A percentile compares a stretch with the other conserved stretches of the same genome.
phyloP scores from a whole-genome alignment of 2,888 invertebrate species.

The Halictus ligatus region DNA sequence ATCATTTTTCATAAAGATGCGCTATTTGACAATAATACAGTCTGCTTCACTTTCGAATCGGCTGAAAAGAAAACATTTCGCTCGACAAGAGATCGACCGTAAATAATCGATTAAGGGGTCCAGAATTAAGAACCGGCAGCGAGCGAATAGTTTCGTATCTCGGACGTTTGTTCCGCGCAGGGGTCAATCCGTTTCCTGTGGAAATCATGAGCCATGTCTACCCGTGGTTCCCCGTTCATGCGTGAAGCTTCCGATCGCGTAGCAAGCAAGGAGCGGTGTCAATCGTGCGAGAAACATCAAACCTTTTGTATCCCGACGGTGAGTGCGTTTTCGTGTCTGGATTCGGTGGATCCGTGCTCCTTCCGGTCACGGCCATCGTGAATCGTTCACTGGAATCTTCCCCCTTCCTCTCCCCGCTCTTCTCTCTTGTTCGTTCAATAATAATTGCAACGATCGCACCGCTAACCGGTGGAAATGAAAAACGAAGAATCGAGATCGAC shows the following conservation, averaged over 20 bases:
- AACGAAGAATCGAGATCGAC: background rate
- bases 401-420: background rate
- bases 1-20: too few species aligned
- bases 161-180: conserved; percentile 37
- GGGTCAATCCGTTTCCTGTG: conserved; percentile 68
- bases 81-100: background rate
- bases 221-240: conserved; percentile 69
- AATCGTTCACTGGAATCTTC: conserved; percentile 7
- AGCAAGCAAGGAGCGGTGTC: conserved; percentile 65
- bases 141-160: conserved; percentile 22
- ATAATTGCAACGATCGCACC: background rate
- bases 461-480: background rate
- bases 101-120: conserved; percentile 33
- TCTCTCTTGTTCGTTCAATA: background rate
- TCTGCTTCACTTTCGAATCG: background rate
- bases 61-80: background rate
- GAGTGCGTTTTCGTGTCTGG: conserved; percentile 65
- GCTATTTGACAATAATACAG: too few species aligned
- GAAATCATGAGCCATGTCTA: conserved; percentile 71
- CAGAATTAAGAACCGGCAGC: conserved; percentile 26
- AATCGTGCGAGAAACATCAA: conserved; percentile 72
- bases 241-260: conserved; percentile 73
- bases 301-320: conserved; percentile 58
- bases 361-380: conserved; percentile 32
- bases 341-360: conserved; percentile 29